Evolutionary conservation across 2,888 invertebrate genomes (phyloP), one percentile per base, ranked within the genome.

Genomic region (Meta bourneti): DNA sequence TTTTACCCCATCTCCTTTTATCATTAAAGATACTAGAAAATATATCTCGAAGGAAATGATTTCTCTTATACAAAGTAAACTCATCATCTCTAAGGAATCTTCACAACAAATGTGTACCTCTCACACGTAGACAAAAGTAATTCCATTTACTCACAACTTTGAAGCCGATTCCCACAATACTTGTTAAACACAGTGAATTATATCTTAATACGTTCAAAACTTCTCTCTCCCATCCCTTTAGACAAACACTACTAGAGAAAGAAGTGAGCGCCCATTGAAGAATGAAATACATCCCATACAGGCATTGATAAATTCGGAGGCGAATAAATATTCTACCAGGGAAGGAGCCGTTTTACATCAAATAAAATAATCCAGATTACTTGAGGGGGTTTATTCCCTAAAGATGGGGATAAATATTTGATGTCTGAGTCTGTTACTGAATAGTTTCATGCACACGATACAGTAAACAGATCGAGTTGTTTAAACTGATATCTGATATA

Each of bases 331-430:
- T n/a, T 49, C 51, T 19, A 6, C 16, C 9, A 51, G 51, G 4
- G 61, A 61, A 61, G 11, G 61, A 61, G 16, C 13, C 61, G 49
- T 8, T 52, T 77, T 77, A n/a, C 19, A 77, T 77, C 77, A 77
- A 77, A 77, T 77, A 77, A 77, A 77, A 49, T 6, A 49, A 51
- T 13, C 19, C 77, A 16, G 61, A 61, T 61, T 16, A 61, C 51
- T 16, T 13, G 7, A 77, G n/a, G 49, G 11, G n/a, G n/a, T 77
- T 11, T 11, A 61, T 61, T 77, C 77, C 13, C 8, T 51, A 77
- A 77, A n/a, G 51, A 49, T 48, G 9, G n/a, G 8, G 51, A n/a
- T 77, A 52, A 77, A 77, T 77, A 77, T 77, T 77, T 77, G 77
- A 77, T 51, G 77, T 51, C 77, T 77, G n/a, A 6, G 16, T 52